These are phyloP conservation scores for Scomber scombrus DNA, from an alignment of 2,113 vertebrate genomes.

Conservation along the genomic window DNA sequence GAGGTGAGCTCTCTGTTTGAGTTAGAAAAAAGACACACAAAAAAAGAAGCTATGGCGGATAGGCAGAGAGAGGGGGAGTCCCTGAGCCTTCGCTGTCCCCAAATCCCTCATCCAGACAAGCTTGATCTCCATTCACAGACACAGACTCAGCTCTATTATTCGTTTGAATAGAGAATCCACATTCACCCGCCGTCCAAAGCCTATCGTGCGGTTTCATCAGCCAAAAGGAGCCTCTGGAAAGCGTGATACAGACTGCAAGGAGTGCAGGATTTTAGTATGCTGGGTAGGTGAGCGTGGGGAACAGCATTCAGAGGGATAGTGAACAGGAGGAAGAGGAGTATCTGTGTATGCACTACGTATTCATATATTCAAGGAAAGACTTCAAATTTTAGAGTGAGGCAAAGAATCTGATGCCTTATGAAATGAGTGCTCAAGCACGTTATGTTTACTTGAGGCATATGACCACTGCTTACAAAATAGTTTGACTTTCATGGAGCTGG, in stretches of 20 bases:
- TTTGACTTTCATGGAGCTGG: neutral
- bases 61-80: constrained; percentile 42
- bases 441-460: neutral
- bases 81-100: constrained; percentile 51
- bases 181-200: constrained; percentile 25
- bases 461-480: neutral
- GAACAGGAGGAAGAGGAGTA: neutral
- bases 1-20: constrained; percentile 63
- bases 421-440: neutral
- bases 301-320: constrained; percentile 29
- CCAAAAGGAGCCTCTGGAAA: constrained; percentile 29
- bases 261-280: constrained; percentile 21
- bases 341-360: neutral
- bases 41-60: constrained; percentile 26
- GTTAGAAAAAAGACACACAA: constrained; percentile 24
- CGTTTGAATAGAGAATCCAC: constrained; percentile 54
- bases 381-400: neutral
- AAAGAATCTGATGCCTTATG: neutral
- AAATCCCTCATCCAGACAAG: constrained; percentile 69
- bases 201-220: constrained; percentile 56
- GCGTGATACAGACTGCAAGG: constrained; percentile 31
- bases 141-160: constrained; percentile 48
- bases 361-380: neutral
- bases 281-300: neutral
- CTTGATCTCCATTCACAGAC: constrained; percentile 69